phyloP scores from a whole-genome alignment of 2,888 invertebrate genomes.

The Selenia dentaria region DNA sequence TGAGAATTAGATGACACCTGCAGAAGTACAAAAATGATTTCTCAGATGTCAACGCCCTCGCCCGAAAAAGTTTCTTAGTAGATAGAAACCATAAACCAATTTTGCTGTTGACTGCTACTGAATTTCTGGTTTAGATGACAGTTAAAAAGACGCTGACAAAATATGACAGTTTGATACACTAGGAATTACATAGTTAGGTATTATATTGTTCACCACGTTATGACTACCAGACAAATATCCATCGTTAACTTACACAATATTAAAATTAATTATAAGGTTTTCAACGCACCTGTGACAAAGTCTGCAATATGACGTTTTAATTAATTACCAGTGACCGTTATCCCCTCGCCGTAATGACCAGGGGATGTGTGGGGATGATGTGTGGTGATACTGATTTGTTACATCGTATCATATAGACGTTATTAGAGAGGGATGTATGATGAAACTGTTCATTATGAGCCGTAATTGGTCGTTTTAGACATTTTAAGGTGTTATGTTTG shows the following conservation, averaged over 20 bases:
- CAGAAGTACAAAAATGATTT: too few species aligned
- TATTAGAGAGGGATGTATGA: constrained; percentile 7
- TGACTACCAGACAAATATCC: constrained; percentile 24
- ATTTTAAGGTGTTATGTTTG: too few species aligned
- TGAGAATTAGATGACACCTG: too few species aligned
- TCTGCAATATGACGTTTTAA: constrained; percentile 62
- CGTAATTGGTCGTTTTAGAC: neutral
- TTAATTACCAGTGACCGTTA: constrained; percentile 59
- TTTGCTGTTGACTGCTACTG: too few species aligned
- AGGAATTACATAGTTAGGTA: too few species aligned
- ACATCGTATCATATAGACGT: constrained; percentile 17
- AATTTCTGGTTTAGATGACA: too few species aligned
- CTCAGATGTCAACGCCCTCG: too few species aligned
- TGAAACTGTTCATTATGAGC: constrained; percentile 11
- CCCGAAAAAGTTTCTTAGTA: too few species aligned
- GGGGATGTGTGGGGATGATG: neutral
- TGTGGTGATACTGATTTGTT: constrained; percentile 60
- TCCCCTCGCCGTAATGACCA: constrained; percentile 29
- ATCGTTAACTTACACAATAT: constrained; percentile 20
- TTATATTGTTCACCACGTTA: too few species aligned
- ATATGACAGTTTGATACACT: neutral
- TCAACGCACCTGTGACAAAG: constrained; percentile 62
- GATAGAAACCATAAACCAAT: too few species aligned
- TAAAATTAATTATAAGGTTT: constrained; percentile 47
- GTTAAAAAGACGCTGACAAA: too few species aligned